Evolutionary conservation across 35 echinoderm and acorn worm species (phyloP).

Genomic region (Lytechinus variegatus): DNA sequence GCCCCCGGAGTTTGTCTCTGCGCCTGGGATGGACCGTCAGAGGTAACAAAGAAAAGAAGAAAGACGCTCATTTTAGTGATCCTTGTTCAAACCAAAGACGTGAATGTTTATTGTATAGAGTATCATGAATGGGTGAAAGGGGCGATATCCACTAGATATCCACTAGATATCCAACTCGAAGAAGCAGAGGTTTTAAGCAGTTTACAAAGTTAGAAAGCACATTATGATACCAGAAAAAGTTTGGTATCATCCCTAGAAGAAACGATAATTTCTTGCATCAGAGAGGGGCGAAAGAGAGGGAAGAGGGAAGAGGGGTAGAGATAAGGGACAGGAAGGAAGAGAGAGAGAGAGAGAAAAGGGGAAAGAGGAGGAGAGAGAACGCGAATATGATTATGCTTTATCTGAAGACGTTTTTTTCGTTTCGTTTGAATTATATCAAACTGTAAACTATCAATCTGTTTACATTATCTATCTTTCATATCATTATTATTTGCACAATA

Average conservation of each 20-base stretch:
- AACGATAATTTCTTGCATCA: background rate
- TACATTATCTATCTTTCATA: too few relatives aligned
- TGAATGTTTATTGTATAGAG: background rate
- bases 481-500: too few relatives aligned
- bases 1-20: background rate
- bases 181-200: background rate
- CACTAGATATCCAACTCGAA: background rate
- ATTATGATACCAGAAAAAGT: background rate
- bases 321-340: background rate
- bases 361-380: too few relatives aligned
- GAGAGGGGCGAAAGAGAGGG: background rate
- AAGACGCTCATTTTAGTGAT: background rate
- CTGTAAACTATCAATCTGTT: too few relatives aligned
- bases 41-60: too few relatives aligned
- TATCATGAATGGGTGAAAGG: background rate
- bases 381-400: too few relatives aligned
- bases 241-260: background rate
- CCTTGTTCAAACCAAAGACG: background rate
- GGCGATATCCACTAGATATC: background rate
- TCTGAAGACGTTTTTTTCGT: too few relatives aligned
- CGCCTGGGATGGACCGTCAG: background rate
- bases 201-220: background rate
- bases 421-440: too few relatives aligned
- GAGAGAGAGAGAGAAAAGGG: too few relatives aligned
- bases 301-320: background rate